Base-by-base conservation (phyloP, 1,140 invertebrate species). In the Agraylea sexmaculata region DNA sequence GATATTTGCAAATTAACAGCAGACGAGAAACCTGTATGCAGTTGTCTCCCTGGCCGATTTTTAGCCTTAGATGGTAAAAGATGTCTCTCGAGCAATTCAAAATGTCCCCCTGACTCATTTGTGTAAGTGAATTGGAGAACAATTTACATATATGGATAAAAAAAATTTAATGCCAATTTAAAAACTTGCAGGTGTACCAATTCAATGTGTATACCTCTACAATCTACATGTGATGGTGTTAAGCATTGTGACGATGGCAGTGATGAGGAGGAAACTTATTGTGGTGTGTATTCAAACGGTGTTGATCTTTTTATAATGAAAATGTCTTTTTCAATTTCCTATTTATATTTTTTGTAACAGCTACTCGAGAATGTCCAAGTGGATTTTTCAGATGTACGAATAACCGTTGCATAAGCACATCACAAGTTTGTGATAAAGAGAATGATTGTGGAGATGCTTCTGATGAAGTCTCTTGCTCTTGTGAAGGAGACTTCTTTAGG, bases 381-480 rank as follows among this genome's bases (percentile, higher is more conserved):
- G 60, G 57, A 10, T 66, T 60, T 49, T 70, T 74, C 34, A 60
- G 65, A 48, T 83, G 80, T 55, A 60, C 68, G 23, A 74, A 79
- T 51, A 71, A 71, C 33, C 64, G 71, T 19, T 83, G 80, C 50
- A 69, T 82, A 25, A 48, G 51, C 1, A 49, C 56, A 2, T 56
- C 65, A 37, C 77, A 77, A 75, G 58, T 78, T 6, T 92, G 87
- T 60, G 85, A 93, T 62, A 74, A 72, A 7, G 77, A 80, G 47
- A 57, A 66, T 29, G 89, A 94, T 57, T 95, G 89, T 56, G 79
- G 75, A 54, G 87, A 93, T 54, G 77, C 75, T 40, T 79, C 74
- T 10, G 91, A 95, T 56, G 87, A 93, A 55, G 45, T 59, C 6
- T 71, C 73, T 53, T 86, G 83, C 51, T 53, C 57, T 32, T 72